phyloP scores from a whole-genome alignment of 1,140 invertebrate genomes.

The Drosophila pruinosa region DNA sequence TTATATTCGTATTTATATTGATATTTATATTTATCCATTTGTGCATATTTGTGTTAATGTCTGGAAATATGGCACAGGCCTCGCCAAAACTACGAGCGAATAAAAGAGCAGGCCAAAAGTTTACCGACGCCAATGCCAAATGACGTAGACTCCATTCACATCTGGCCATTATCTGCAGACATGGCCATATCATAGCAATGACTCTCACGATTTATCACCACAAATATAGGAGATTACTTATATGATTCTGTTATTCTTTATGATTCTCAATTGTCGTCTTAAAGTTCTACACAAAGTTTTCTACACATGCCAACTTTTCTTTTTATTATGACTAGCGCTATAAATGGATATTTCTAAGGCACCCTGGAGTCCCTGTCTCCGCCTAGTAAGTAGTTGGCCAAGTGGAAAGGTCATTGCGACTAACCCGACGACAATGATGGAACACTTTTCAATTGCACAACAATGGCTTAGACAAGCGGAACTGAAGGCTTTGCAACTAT shows the following conservation, averaged over 20 bases:
- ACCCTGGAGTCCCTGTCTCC: not conserved
- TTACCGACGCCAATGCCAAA: slow-evolving; percentile 61
- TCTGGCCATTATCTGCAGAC: slow-evolving; percentile 55
- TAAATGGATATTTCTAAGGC: slow-evolving; percentile 21
- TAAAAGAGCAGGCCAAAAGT: slow-evolving; percentile 45
- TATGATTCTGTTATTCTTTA: slow-evolving; percentile 55
- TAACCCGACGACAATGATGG: slow-evolving; percentile 52
- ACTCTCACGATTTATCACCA: slow-evolving; percentile 48
- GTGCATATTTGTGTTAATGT: slow-evolving; percentile 59
- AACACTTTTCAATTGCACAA: slow-evolving; percentile 46
- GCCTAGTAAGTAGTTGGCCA: slow-evolving; percentile 36
- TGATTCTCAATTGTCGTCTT: slow-evolving; percentile 38
- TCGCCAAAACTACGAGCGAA: slow-evolving; percentile 1
- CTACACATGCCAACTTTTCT: slow-evolving; percentile 36
- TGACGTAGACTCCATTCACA: slow-evolving; percentile 53
- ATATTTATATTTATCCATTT: slow-evolving; percentile 38
- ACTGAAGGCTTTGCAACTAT: not conserved
- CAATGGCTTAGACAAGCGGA: slow-evolving; percentile 26
- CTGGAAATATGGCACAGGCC: slow-evolving; percentile 15
- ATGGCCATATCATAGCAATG: slow-evolving; percentile 34
- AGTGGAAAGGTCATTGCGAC: slow-evolving; percentile 64
- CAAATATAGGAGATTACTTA: slow-evolving; percentile 63
- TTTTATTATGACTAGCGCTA: not conserved
- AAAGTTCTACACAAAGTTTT: not conserved
- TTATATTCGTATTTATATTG: slow-evolving; percentile 34